Evolutionary conservation across 2,797 vertebrate genomes (phyloP).

Genomic region (Macropus fuliginosus): DNA sequence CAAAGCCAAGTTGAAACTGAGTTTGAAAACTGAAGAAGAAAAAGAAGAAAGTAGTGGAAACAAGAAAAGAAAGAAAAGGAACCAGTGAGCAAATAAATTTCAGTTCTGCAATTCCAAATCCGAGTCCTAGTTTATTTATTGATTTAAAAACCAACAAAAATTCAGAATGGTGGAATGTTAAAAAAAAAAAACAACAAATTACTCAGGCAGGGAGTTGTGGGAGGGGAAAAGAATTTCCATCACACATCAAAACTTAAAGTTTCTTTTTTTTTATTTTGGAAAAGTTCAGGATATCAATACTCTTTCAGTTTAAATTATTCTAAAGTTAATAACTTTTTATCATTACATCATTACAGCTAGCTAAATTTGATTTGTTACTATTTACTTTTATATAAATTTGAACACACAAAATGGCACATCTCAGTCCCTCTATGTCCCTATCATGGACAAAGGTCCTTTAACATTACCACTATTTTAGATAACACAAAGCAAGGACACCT

Average conservation of each 20-base stretch:
- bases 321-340: too few species aligned
- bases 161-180: conserved; percentile 88
- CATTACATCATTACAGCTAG: not conserved
- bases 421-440: not conserved
- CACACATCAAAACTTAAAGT: conserved; percentile 88
- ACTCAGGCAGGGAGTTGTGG: not conserved
- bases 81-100: conserved; percentile 90
- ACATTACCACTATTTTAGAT: not conserved
- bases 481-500: not conserved
- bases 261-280: conserved; percentile 95
- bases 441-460: not conserved
- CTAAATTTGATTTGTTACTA: not conserved
- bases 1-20: not conserved
- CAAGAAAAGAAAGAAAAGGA: conserved; percentile 86
- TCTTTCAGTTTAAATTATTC: not conserved
- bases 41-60: not conserved
- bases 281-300: conserved; percentile 89
- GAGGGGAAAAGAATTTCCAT: conserved; percentile 88
- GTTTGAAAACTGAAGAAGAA: not conserved
- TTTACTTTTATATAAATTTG: not conserved
- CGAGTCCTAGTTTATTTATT: conserved; percentile 88
- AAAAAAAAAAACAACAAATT: not conserved
- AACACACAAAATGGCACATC: not conserved
- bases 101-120: conserved; percentile 89
- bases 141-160: conserved; percentile 88